Evolutionary conservation across 2,797 vertebrate genomes (phyloP), one percentile per base, ranked within the genome.

Genomic region (Sebastes itinus): DNA sequence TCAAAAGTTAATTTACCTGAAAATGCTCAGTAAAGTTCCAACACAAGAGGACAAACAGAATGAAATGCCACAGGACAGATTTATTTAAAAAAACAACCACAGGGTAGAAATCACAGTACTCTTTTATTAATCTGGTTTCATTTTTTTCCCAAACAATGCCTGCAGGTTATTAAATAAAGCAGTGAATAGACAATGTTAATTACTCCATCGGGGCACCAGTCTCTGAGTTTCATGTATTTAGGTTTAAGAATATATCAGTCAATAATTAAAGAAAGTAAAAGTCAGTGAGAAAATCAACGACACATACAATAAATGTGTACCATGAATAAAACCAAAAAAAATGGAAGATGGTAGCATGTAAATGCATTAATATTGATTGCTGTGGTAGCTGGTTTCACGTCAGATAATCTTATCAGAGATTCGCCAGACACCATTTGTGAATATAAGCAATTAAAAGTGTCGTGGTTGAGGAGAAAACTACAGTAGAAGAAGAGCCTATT

Each of bases 141-240:
- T 60, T 49, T 32, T 10, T 7, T 23, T 13, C 4, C 18, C 2
- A 33, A 55, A 46, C 61, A 42, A 55, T 7, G 25, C 61, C 67
- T 60, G 55, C 30, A 28, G 55, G 66, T 75, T 61, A 70, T 78
- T 61, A 61, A 83, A 76, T 58, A 16, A 11, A 49, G 49, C 35
- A 18, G 32, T 7, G 6, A 25, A 38, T 13, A 46, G 27, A 62
- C 20, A 25, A 59, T 8, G 55, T 23, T 49, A 30, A 42, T n/a
- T 23, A 46, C 23, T 65, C 70, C 38, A 20, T 2, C 5, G 5
- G 27, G 52, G 27, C 61, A 27, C 3, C 38, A 27, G 30, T 23
- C 30, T 67, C 30, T 54, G 25, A 66, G 49, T 63, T 64, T 38
- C 23, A 35, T 59, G 33, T 13, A 20, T 49, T 38, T n/a, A 14